Evolutionary conservation across 2,797 vertebrate species (phyloP).

Genomic region (Liasis olivaceus): DNA sequence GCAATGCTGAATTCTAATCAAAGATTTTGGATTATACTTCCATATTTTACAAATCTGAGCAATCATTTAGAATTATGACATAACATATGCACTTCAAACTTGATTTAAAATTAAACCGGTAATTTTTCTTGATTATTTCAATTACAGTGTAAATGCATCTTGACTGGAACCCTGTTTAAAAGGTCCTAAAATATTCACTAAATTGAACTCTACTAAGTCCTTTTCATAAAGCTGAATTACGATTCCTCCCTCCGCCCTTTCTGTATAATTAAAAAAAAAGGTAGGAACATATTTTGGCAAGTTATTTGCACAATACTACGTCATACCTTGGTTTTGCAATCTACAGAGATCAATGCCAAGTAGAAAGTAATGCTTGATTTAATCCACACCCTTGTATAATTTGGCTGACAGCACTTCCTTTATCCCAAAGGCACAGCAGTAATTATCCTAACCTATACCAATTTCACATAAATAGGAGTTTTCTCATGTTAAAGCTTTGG

Average conservation of each 20-base stretch:
- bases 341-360: conserved; percentile 57
- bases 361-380: conserved; percentile 70
- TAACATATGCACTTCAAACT: neutral
- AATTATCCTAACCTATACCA: conserved; percentile 68
- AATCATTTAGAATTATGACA: neutral
- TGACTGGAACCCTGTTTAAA: conserved; percentile 28
- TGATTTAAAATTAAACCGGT: neutral
- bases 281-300: conserved; percentile 61
- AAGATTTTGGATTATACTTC: neutral
- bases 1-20: neutral
- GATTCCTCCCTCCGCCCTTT: conserved; percentile 46
- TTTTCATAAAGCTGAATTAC: conserved; percentile 52
- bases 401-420: conserved; percentile 66
- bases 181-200: conserved; percentile 7
- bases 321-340: conserved; percentile 69
- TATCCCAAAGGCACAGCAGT: conserved; percentile 64
- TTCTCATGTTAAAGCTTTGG: conserved; percentile 67
- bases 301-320: conserved; percentile 60
- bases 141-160: neutral
- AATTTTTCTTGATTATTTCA: neutral
- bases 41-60: neutral
- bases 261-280: conserved; percentile 58
- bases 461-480: conserved; percentile 66
- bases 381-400: conserved; percentile 71
- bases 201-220: neutral